Evolutionary conservation across 2,113 vertebrate species (phyloP).

Genomic region (Calonectris borealis): DNA sequence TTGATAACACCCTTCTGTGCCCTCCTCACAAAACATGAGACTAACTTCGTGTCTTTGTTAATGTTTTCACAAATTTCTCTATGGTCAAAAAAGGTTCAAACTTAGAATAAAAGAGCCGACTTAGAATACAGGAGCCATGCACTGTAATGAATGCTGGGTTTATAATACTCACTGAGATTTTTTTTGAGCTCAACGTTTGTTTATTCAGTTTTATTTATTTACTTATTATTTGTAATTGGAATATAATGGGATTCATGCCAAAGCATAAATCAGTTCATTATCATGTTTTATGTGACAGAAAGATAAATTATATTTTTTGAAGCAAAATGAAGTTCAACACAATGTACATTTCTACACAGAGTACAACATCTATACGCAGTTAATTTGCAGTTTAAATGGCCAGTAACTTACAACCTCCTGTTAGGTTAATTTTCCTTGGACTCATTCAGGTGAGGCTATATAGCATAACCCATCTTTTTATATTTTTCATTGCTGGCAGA

Average conservation of each 20-base stretch:
- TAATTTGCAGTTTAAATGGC: not conserved
- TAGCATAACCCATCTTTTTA: not conserved
- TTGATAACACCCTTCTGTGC: not conserved
- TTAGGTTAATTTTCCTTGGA: not conserved
- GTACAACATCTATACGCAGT: fast-evolving
- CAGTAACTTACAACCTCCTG: fast-evolving
- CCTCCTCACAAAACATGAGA: not conserved
- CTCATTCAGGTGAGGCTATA: not conserved
- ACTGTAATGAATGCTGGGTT: not conserved
- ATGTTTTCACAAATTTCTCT: not conserved
- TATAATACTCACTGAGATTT: not conserved
- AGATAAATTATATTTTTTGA: not conserved
- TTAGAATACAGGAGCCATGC: not conserved
- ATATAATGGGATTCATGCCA: not conserved
- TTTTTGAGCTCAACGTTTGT: not conserved
- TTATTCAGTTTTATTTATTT: not conserved
- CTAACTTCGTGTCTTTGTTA: not conserved
- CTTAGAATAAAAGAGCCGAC: not conserved
- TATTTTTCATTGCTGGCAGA: not conserved
- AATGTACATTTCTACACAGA: not conserved
- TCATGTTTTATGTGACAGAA: not conserved
- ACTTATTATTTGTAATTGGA: not conserved
- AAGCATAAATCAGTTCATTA: not conserved
- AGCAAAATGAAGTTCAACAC: not conserved
- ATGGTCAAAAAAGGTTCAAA: not conserved